Percentiles rank a stretch among this genome's conserved stretches.
Evolutionary conservation across 1,140 invertebrate genomes (phyloP).

Genomic region (Heterodera schachtii): DNA sequence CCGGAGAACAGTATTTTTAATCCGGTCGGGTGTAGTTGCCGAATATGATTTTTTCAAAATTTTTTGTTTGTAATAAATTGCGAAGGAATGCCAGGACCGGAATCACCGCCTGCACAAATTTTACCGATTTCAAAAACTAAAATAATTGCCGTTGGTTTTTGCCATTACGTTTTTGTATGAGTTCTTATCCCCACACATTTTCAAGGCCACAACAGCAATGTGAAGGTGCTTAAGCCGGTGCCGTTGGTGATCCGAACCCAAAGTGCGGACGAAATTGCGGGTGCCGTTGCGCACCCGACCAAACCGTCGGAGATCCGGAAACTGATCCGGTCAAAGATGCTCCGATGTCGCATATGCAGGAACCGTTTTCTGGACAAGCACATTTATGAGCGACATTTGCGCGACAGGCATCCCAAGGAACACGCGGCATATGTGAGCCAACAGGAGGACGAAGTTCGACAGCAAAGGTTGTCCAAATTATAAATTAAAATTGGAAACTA

Average conservation of each 20-base stretch:
- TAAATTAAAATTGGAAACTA: too few species aligned
- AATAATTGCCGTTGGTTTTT: too few species aligned
- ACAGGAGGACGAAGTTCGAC: conserved; percentile 62
- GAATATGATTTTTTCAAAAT: too few species aligned
- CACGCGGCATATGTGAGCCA: conserved; percentile 60
- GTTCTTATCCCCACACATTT: background rate
- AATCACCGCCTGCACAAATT: too few species aligned
- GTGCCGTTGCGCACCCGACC: conserved; percentile 53
- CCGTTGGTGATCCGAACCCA: conserved; percentile 45
- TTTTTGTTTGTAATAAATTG: too few species aligned
- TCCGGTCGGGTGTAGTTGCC: too few species aligned
- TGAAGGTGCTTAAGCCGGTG: conserved; percentile 28
- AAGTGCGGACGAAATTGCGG: conserved; percentile 41
- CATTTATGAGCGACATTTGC: conserved; percentile 61
- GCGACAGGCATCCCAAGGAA: conserved; percentile 60
- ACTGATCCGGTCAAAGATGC: conserved; percentile 58
- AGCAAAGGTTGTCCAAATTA: conserved; percentile 40
- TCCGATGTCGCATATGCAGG: conserved; percentile 58
- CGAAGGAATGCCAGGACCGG: too few species aligned
- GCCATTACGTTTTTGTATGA: background rate
- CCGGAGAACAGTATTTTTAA: too few species aligned
- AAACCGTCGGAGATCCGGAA: conserved; percentile 59
- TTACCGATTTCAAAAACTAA: too few species aligned
- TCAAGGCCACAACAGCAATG: conserved; percentile 19
- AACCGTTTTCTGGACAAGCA: conserved; percentile 64